Conservation (phyloP, 2,113 vertebrate species). For the Chlorocebus sabaeus region DNA sequence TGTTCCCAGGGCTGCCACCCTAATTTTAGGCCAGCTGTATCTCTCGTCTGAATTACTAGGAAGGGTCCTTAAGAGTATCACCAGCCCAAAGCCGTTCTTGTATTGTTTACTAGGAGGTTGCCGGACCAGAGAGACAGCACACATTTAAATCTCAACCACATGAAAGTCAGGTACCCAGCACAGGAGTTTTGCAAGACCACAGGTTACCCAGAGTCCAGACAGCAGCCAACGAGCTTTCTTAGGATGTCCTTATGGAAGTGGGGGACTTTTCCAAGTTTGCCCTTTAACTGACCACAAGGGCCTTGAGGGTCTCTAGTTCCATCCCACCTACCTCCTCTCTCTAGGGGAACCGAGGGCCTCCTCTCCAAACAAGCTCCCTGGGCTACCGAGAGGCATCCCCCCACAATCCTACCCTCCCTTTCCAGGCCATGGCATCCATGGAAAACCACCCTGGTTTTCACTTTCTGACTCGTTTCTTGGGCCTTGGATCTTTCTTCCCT, state of each 20-base stretch:
- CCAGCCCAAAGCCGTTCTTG: no score
- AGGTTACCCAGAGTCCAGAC: not conserved
- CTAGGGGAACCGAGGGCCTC: not conserved
- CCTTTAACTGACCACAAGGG: not conserved
- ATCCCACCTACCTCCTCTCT: fast-evolving
- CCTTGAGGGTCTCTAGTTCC: fast-evolving
- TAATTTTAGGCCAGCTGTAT: not conserved
- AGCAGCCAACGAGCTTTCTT: not conserved
- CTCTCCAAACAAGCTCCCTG: not conserved
- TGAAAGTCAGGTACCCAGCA: fast-evolving
- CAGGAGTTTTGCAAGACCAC: fast-evolving
- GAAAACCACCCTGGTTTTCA: not conserved
- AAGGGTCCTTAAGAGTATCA: not conserved
- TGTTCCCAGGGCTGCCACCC: not conserved
- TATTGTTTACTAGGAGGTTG: not conserved
- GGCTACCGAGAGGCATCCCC: no score
- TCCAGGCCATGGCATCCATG: not conserved
- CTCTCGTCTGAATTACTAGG: not conserved
- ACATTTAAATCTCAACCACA: not conserved
- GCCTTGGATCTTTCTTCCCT: not conserved
- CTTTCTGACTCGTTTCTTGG: not conserved
- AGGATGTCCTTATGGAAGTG: not conserved
- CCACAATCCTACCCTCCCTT: no score
- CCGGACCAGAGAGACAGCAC: not conserved
- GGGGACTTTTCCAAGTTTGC: not conserved